These are phyloP conservation scores for Heliocidaris tuberculata DNA, from an alignment of 35 echinoderm and acorn worm genomes.

Conservation along the genomic window DNA sequence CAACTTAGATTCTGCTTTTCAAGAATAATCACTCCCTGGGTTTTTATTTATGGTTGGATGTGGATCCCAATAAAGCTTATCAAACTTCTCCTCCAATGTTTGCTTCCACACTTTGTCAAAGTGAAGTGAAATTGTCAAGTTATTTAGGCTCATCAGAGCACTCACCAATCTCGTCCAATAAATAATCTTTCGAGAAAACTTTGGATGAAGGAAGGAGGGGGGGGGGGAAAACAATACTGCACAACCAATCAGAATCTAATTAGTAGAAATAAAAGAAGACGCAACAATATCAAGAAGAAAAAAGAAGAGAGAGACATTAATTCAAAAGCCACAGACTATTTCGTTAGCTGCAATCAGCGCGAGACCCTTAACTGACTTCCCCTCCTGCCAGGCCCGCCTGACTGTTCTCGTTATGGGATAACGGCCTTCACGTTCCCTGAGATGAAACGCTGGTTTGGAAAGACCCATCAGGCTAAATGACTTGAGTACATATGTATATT, in stretches of 20 bases:
- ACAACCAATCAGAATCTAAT: slow-evolving; percentile 17
- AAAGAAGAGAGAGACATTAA: background rate
- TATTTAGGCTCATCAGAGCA: background rate
- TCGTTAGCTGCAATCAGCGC: background rate
- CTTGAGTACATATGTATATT: slow-evolving; percentile 18
- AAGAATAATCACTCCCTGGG: background rate
- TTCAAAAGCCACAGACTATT: slow-evolving; percentile 10
- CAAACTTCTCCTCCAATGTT: slow-evolving; percentile 10
- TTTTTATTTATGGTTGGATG: background rate
- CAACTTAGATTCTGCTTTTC: background rate
- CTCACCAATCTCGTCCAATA: background rate
- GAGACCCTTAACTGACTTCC: background rate
- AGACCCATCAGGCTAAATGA: slow-evolving; percentile 16
- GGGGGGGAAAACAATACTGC: background rate
- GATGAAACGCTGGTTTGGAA: background rate
- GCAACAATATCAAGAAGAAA: background rate
- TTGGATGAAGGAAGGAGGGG: background rate
- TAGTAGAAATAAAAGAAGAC: slow-evolving; percentile 12
- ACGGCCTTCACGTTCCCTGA: background rate
- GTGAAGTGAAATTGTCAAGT: slow-evolving; percentile 12
- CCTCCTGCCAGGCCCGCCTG: background rate
- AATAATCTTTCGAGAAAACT: background rate
- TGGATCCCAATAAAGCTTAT: slow-evolving; percentile 11
- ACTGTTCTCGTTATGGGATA: background rate
- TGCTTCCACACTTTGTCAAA: background rate